These are phyloP conservation scores for Zophobas morio DNA, from an alignment of 1,140 invertebrate species.

Conservation along the genomic window DNA sequence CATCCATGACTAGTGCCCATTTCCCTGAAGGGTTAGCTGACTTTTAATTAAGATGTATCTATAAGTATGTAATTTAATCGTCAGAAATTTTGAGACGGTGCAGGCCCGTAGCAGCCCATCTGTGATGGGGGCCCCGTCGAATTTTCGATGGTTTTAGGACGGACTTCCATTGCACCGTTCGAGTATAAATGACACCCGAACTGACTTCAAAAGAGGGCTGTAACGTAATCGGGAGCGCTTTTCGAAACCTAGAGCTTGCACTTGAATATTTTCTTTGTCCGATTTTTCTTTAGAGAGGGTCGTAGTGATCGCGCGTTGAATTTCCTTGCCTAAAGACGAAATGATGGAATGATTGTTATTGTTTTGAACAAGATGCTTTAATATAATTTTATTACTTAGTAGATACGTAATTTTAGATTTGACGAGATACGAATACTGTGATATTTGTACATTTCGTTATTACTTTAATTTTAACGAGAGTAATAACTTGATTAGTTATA, in stretches of 20 bases:
- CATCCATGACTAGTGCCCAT: too few species aligned
- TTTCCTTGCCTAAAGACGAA: constrained; percentile 38
- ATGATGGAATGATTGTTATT: constrained; percentile 34
- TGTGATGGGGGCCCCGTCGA: too few species aligned
- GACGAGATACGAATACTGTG: constrained; percentile 58
- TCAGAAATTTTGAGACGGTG: background rate
- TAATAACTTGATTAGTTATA: constrained; percentile 54
- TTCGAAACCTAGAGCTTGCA: constrained; percentile 2
- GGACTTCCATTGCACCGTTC: background rate
- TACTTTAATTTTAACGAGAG: constrained; percentile 56
- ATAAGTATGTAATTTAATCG: background rate
- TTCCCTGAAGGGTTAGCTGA: too few species aligned
- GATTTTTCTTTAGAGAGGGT: background rate
- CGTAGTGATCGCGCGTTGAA: background rate
- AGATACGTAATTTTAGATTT: constrained; percentile 46
- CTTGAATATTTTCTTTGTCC: constrained; percentile 17
- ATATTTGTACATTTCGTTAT: constrained; percentile 61
- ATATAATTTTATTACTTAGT: constrained; percentile 34
- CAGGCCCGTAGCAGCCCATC: too few species aligned
- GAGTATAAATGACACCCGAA: background rate
- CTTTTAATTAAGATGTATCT: too few species aligned
- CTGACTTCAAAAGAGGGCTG: constrained; percentile 17
- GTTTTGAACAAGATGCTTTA: constrained; percentile 41
- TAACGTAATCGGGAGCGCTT: constrained; percentile 25
- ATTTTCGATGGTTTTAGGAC: background rate